Base-by-base conservation (phyloP, 2,113 vertebrate genomes). In the Scortum barcoo region DNA sequence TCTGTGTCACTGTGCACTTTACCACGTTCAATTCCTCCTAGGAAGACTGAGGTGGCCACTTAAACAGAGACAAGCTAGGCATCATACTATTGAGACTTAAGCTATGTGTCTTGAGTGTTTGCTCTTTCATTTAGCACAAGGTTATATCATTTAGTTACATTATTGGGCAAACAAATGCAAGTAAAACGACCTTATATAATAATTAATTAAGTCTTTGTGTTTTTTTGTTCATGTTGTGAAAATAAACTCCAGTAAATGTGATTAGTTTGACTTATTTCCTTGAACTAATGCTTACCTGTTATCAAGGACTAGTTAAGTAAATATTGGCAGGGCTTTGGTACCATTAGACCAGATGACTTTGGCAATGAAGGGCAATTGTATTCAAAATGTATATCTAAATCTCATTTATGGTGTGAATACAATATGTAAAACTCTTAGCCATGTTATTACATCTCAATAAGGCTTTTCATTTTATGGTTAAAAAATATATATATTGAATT, bases 271-370 rank as follows among this genome's bases (percentile, higher is more conserved):
- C 22, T 2, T 5, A 1, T 78, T 36, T 28, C 2, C 14, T 7
- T 26, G 1, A 72, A 44, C 5, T 42, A 48, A 24, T 54, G 7
- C 12, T 7, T 36, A 6, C 33, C 16, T 62, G 38, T 63, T 57
- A 78, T 74, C 53, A 44, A 58, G 1, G 2, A 28, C 20, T 28
- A 17, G 46, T 22, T 17, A 66, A 56, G 40, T 72, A 67, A 76
- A 58, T 65, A 81, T 11, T 71, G 16, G 62, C 72, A 61, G 26
- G 3, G 14, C 10, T 33, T 33, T 17, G 11, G 4, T 36, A 1
- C 40, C 17, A 24, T 44, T 61, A 42, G 5, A 14, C 70, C n/a
- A 24, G 72, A 58, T 76, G 40, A 84, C 84, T 81, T 81, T 86
- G 36, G 30, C 24, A 38, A 20, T 69, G 48, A 68, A 84, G 44